Evolutionary conservation across 2,888 invertebrate genomes (phyloP), one percentile per base, ranked within the genome.

Genomic region (Cryptocephalus moraei): DNA sequence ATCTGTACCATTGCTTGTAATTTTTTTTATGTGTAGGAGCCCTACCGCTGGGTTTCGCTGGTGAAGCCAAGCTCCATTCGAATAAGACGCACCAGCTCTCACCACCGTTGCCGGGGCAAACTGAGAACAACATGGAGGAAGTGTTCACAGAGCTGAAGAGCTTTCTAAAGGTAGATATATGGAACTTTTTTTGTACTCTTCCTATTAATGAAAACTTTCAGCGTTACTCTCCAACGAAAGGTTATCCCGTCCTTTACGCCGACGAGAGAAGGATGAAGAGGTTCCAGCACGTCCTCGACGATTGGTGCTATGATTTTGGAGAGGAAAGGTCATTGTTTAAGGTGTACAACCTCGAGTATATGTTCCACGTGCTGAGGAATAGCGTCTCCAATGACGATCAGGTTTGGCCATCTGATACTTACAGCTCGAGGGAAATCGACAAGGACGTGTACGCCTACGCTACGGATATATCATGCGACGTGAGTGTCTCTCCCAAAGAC

Each of bases 51-150:
- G 79, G 78, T 0, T 76, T 71, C 52, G 63, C 64, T 2, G 63
- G 67, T 50, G 70, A 70, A 12, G 73, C 77, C 0, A 60, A 64
- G 41, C 57, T 70, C n/a, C 68, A 69, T 49, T 66, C 74, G 0
- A 61, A 67, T 1, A 56, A 60, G 1, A 72, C 74, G 0, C 79
- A 79, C 57, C 63, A 70, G 46, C 61, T 79, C 39, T 68, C 67
- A 1, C 50, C 69, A 22, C 72, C 75, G 1, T 61, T 72, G 12
- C 68, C 69, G 1, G 56, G 68, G 6, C 69, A 67, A 1, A 57
- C 63, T 41, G 55, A 51, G 8, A 54, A 66, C 47, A 73, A 62
- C 42, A 50, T 64, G 32, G 14, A 43, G 8, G 60, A 62, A 8
- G 63, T 78, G 32, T 75, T 71, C 48, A 32, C 55, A 0, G 66